Conservation (phyloP, 37 sponge, comb jelly and placozoan genomes). For the Theonella swinhoei region DNA sequence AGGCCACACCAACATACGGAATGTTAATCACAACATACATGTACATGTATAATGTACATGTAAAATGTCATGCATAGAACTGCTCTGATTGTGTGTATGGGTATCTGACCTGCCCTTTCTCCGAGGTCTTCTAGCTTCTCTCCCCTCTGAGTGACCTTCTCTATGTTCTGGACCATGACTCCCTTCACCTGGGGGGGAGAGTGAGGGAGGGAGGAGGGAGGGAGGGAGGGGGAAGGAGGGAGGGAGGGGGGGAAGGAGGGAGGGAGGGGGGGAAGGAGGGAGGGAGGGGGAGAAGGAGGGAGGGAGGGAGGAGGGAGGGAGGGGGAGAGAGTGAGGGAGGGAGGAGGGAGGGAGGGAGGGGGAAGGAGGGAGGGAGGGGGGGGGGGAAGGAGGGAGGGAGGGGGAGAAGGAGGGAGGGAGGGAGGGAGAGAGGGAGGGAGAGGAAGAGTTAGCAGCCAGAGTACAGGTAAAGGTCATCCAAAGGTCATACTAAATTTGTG, state of each 20-base stretch:
- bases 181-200: slow-evolving; percentile 58
- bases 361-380: too few species aligned
- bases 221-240: background rate
- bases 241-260: background rate
- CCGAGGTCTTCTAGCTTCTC: slow-evolving; percentile 77
- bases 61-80: background rate
- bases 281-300: background rate
- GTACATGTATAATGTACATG: background rate
- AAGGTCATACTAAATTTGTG: too few species aligned
- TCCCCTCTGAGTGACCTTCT: slow-evolving; percentile 72
- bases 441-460: too few species aligned
- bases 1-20: background rate
- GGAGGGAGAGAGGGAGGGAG: too few species aligned
- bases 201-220: background rate
- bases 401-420: too few species aligned
- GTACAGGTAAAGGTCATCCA: too few species aligned
- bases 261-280: background rate
- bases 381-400: too few species aligned
- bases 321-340: too few species aligned
- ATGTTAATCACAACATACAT: background rate
- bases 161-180: slow-evolving; percentile 67
- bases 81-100: background rate
- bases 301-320: too few species aligned
- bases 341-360: too few species aligned
- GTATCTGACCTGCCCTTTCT: slow-evolving; percentile 73